phyloP scores from a whole-genome alignment of 1,140 invertebrate species.

The Psilanteris sp. region DNA sequence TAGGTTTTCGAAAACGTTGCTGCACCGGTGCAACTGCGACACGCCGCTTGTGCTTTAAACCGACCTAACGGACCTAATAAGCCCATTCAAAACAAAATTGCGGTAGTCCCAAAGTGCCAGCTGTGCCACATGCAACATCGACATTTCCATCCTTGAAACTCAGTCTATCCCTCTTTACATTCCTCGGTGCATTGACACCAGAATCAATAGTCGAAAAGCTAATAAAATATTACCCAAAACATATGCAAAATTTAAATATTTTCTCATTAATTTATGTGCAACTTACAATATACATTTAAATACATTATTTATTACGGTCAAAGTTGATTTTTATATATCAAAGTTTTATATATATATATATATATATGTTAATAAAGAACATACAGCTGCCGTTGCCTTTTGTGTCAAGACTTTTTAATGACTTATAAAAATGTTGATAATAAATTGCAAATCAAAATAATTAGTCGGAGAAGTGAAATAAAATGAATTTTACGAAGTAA shows the following conservation, averaged over 20 bases:
- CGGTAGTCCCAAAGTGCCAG: slow-evolving; percentile 53
- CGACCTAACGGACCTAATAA: slow-evolving; percentile 48
- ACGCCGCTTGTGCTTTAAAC: slow-evolving; percentile 20
- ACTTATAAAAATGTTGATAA: too few species aligned
- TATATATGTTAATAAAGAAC: too few species aligned
- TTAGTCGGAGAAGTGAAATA: too few species aligned
- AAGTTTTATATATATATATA: too few species aligned
- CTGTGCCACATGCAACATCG: slow-evolving; percentile 42
- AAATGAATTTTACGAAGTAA: too few species aligned
- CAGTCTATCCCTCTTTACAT: slow-evolving; percentile 5
- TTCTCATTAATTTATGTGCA: background rate
- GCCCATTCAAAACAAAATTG: slow-evolving; percentile 42
- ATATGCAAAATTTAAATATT: slow-evolving; percentile 37
- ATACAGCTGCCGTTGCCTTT: too few species aligned
- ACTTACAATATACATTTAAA: too few species aligned
- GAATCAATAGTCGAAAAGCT: slow-evolving; percentile 21
- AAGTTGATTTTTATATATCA: too few species aligned
- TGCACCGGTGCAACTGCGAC: slow-evolving; percentile 16
- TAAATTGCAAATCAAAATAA: too few species aligned
- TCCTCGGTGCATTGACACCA: slow-evolving; percentile 34
- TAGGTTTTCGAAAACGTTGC: slow-evolving; percentile 19
- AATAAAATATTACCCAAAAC: slow-evolving; percentile 16
- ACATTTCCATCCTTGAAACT: slow-evolving; percentile 35
- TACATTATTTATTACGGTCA: too few species aligned
- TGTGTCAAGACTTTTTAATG: too few species aligned